Conservation (phyloP, 2,888 invertebrate genomes). For the Apoderus coryli region DNA sequence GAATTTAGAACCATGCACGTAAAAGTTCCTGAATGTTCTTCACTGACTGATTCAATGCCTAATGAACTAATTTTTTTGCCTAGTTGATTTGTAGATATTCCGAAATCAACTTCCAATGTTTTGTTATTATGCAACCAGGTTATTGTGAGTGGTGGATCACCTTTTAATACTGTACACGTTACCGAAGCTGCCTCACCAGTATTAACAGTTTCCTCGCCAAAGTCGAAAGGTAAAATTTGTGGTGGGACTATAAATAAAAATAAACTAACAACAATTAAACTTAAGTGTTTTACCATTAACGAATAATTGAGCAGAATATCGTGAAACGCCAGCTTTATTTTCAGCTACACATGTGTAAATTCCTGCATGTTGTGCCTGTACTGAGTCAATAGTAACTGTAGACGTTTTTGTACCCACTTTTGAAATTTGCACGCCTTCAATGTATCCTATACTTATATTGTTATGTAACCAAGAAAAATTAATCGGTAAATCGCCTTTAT, state of each 20-base stretch:
- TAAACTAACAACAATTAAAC: no score
- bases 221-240: slow-evolving; percentile 62
- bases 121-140: slow-evolving; percentile 55
- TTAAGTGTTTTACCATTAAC: slow-evolving; percentile 59
- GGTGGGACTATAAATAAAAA: slow-evolving; percentile 45
- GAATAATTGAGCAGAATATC: slow-evolving; percentile 45
- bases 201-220: slow-evolving; percentile 51
- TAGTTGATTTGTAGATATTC: slow-evolving; percentile 38
- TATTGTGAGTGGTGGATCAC: slow-evolving; percentile 63
- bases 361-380: slow-evolving; percentile 52
- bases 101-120: slow-evolving; percentile 35
- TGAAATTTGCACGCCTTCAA: slow-evolving; percentile 38
- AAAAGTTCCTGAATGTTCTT: slow-evolving; percentile 40
- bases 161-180: slow-evolving; percentile 55
- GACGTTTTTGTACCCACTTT: slow-evolving; percentile 47
- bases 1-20: slow-evolving; percentile 39
- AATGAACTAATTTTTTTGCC: slow-evolving; percentile 47
- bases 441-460: slow-evolving; percentile 35
- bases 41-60: slow-evolving; percentile 42
- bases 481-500: slow-evolving; percentile 60
- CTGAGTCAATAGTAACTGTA: slow-evolving; percentile 46
- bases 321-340: slow-evolving; percentile 49
- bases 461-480: slow-evolving; percentile 65
- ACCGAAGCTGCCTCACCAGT: slow-evolving; percentile 30
- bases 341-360: slow-evolving; percentile 54